Conservation (phyloP, 1,140 invertebrate genomes). For the Anthonomus grandis region DNA sequence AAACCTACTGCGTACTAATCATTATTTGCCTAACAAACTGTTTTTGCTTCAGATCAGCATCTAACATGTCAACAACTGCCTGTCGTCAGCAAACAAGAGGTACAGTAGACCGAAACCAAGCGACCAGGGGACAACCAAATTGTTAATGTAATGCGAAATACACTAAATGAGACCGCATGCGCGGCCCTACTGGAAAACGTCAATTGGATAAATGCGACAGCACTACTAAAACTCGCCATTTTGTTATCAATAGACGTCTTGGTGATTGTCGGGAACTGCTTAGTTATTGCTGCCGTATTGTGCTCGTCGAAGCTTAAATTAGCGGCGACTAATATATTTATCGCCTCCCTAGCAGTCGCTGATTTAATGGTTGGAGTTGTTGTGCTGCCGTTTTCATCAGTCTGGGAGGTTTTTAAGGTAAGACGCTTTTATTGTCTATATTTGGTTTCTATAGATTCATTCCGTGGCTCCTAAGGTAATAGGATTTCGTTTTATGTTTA, state of each 20-base stretch:
- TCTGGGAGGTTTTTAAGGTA: conserved; percentile 85
- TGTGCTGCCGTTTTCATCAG: conserved; percentile 87
- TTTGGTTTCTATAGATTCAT: too few relatives aligned
- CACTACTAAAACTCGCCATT: conserved; percentile 70
- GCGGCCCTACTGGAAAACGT: conserved; percentile 70
- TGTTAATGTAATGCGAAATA: conserved; percentile 41
- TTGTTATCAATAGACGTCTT: conserved; percentile 80
- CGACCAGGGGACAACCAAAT: neutral
- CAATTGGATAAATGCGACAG: conserved; percentile 71
- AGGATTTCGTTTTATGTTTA: too few relatives aligned
- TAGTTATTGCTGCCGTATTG: conserved; percentile 90
- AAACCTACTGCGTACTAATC: too few relatives aligned
- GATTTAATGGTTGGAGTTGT: conserved; percentile 88
- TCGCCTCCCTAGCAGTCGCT: conserved; percentile 88
- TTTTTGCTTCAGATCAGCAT: too few relatives aligned
- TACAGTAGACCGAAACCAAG: too few relatives aligned
- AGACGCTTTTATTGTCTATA: too few relatives aligned
- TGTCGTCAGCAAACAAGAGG: too few relatives aligned
- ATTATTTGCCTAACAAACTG: too few relatives aligned
- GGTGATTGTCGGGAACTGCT: conserved; percentile 83
- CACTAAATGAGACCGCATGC: conserved; percentile 71
- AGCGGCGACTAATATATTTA: conserved; percentile 93
- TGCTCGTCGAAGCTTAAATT: conserved; percentile 75
- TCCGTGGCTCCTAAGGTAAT: too few relatives aligned
- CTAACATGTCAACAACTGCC: too few relatives aligned